phyloP scores from a whole-genome alignment of 2,888 invertebrate genomes.

The Philonicus albiceps region DNA sequence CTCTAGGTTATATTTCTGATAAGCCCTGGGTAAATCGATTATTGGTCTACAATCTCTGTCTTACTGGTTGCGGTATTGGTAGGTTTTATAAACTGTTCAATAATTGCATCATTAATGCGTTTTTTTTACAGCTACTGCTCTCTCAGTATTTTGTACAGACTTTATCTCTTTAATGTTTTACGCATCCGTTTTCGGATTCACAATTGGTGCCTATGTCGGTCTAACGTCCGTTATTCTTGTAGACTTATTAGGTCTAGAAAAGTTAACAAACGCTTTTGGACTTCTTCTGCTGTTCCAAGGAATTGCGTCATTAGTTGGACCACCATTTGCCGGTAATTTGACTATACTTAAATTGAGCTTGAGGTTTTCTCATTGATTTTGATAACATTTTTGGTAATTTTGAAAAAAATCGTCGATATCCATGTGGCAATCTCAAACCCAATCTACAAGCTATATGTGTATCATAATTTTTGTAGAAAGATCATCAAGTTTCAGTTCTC shows the following conservation, averaged over 20 bases:
- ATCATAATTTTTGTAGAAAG: too few relatives aligned
- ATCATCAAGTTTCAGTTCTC: too few relatives aligned
- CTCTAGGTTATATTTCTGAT: constrained; percentile 87
- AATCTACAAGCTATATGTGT: too few relatives aligned
- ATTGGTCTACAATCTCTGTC: constrained; percentile 85
- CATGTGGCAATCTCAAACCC: too few relatives aligned
- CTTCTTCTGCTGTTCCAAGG: constrained; percentile 92
- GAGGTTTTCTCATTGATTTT: too few relatives aligned
- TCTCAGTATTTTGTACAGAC: constrained; percentile 78
- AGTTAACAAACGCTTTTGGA: constrained; percentile 95
- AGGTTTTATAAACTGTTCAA: constrained; percentile 63
- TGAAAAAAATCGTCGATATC: too few relatives aligned
- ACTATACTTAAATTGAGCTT: too few relatives aligned
- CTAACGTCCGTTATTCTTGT: constrained; percentile 94
- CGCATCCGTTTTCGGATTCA: constrained; percentile 84
- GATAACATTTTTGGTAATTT: too few relatives aligned
- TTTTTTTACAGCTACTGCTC: constrained; percentile 73
- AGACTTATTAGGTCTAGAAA: constrained; percentile 91
- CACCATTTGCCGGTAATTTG: constrained; percentile 86
- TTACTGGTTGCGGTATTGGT: constrained; percentile 89
- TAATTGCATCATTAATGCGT: background rate
- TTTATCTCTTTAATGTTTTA: constrained; percentile 80
- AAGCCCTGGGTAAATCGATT: constrained; percentile 92
- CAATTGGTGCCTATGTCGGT: constrained; percentile 96
- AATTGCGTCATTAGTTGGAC: constrained; percentile 89